Percentiles rank a stretch among this genome's conserved stretches.
These are phyloP conservation scores for Corythoichthys haematopterus DNA, from an alignment of 2,113 vertebrate genomes.

Conservation along the genomic window DNA sequence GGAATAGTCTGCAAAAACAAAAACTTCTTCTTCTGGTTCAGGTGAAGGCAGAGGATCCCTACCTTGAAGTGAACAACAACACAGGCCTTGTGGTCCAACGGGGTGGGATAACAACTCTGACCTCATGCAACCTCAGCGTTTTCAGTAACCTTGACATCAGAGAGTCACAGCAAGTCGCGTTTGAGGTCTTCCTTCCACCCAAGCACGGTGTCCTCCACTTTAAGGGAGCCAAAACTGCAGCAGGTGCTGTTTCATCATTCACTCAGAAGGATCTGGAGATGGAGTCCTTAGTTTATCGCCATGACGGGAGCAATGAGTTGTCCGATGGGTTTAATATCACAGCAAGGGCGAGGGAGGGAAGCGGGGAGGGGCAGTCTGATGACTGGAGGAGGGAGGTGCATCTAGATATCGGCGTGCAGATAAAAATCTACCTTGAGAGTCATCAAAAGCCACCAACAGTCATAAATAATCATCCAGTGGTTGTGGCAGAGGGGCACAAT, in stretches of 20 bases:
- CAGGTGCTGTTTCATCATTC: conserved; percentile 51
- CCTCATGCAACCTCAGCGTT: conserved; percentile 75
- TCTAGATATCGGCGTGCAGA: conserved; percentile 63
- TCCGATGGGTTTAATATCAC: conserved; percentile 11
- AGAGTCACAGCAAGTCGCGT: conserved; percentile 73
- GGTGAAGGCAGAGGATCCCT: conserved; percentile 80
- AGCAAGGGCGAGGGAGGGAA: conserved; percentile 38
- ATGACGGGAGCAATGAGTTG: conserved; percentile 56
- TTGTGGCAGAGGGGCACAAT: conserved; percentile 79
- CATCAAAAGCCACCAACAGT: conserved; percentile 67
- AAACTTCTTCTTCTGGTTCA: conserved; percentile 56
- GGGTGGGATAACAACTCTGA: conserved; percentile 66
- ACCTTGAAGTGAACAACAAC: conserved; percentile 75
- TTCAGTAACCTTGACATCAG: conserved; percentile 82
- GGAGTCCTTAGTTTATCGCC: conserved; percentile 72
- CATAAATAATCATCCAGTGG: conserved; percentile 64
- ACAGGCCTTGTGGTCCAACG: conserved; percentile 78
- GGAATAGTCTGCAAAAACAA: not conserved
- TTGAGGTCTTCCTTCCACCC: conserved; percentile 71
- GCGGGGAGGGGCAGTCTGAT: conserved; percentile 25
- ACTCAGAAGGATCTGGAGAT: conserved; percentile 74
- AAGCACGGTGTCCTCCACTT: conserved; percentile 72
- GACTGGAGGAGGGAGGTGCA: conserved; percentile 57
- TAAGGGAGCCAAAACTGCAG: conserved; percentile 36
- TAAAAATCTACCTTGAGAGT: conserved; percentile 76